Conservation (phyloP, 1,140 invertebrate species). For the Drosophila pruinosa region DNA sequence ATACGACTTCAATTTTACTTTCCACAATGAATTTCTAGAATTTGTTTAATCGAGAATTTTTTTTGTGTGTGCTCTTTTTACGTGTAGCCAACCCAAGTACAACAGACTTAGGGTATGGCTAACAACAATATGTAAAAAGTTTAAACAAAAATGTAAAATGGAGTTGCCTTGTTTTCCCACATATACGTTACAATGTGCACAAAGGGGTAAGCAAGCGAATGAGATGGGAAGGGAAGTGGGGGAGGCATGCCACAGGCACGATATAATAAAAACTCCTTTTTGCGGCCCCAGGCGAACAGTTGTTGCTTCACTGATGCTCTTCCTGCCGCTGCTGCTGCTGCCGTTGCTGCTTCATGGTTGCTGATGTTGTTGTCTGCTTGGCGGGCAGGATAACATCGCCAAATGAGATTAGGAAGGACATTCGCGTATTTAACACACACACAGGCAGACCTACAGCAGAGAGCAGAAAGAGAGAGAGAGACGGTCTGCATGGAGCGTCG, state of each 20-base stretch:
- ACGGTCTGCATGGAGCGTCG: background rate
- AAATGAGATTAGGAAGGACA: conserved; percentile 82
- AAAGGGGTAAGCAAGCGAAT: background rate
- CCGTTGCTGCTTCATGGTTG: conserved; percentile 16
- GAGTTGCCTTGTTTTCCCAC: conserved; percentile 49
- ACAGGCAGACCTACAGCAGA: conserved; percentile 9
- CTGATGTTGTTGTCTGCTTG: conserved; percentile 34
- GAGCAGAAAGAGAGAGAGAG: background rate
- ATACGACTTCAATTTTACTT: background rate
- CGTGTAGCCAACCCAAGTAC: no score
- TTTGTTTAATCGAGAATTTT: no score
- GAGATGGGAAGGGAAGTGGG: background rate
- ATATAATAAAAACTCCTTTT: conserved; percentile 36
- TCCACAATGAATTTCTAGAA: background rate
- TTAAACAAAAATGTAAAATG: conserved; percentile 65
- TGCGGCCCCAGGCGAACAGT: conserved; percentile 27
- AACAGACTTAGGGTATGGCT: conserved; percentile 51
- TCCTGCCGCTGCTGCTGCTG: conserved; percentile 5
- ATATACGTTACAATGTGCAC: conserved; percentile 17
- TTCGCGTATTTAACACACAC: conserved; percentile 78
- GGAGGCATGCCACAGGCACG: background rate
- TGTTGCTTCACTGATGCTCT: conserved; percentile 49
- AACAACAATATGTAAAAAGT: conserved; percentile 74
- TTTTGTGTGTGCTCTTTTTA: no score
- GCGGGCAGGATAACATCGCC: conserved; percentile 73